phyloP scores from a whole-genome alignment of 2,797 vertebrate species.

The Sardinella longiceps region DNA sequence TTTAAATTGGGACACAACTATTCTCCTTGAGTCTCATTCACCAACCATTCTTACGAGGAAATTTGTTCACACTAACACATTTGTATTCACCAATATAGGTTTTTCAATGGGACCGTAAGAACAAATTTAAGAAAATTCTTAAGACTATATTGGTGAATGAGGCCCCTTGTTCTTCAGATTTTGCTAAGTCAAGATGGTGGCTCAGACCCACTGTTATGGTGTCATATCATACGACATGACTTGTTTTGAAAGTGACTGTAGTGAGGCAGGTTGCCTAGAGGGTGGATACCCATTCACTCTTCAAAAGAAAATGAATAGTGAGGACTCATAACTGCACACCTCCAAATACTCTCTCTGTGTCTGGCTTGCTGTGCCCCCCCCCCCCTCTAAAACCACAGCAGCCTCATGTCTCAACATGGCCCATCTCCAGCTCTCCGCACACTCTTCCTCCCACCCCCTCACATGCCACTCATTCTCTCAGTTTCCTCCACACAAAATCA shows the following conservation, averaged over 20 bases:
- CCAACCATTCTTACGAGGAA: too few species aligned
- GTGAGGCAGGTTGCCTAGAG: not conserved
- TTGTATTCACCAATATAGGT: too few species aligned
- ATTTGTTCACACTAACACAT: too few species aligned
- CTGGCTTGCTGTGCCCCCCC: not conserved
- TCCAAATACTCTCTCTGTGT: not conserved
- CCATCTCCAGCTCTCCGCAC: not conserved
- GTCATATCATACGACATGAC: not conserved
- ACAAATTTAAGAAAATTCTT: too few species aligned
- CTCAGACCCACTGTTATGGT: too few species aligned
- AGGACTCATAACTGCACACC: not conserved
- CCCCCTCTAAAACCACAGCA: not conserved
- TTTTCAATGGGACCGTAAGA: too few species aligned
- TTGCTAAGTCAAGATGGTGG: too few species aligned
- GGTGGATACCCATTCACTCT: not conserved
- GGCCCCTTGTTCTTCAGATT: too few species aligned
- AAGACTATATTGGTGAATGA: too few species aligned
- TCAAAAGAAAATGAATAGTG: not conserved
- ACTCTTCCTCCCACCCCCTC: not conserved
- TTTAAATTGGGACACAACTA: not conserved
- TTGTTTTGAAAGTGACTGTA: not conserved
- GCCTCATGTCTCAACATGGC: conserved; percentile 18
- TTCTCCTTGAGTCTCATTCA: not conserved
- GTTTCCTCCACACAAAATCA: not conserved
- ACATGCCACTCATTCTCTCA: conserved; percentile 7